phyloP scores from a whole-genome alignment of 2,797 vertebrate genomes.

The Scolopax rusticola region DNA sequence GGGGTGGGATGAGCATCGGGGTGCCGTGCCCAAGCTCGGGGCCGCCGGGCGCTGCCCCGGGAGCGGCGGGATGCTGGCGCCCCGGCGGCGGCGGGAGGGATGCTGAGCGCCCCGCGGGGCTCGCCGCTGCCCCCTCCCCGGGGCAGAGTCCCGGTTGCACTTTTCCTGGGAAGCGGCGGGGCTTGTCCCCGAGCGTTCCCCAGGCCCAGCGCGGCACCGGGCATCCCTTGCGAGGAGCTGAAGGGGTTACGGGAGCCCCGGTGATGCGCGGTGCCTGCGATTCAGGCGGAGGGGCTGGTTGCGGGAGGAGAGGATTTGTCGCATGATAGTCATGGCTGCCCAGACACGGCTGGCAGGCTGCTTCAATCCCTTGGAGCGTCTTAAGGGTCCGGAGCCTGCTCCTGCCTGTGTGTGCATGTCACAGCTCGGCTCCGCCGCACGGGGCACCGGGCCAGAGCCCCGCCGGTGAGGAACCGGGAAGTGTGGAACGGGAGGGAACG shows the following conservation, averaged over 20 bases:
- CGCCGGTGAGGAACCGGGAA: neutral
- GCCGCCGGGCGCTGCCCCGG: neutral
- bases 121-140: neutral
- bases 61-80: too few relatives aligned
- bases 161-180: neutral
- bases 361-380: neutral
- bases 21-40: neutral
- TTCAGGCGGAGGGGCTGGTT: neutral
- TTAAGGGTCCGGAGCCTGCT: slow-evolving; percentile 15
- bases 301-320: neutral
- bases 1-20: neutral
- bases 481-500: neutral
- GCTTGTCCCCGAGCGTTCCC: neutral
- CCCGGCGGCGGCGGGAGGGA: too few relatives aligned
- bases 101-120: neutral
- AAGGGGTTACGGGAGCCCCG: neutral
- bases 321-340: slow-evolving; percentile 59
- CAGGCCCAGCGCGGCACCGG: neutral
- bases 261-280: neutral
- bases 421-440: neutral
- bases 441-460: neutral
- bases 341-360: neutral
- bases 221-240: neutral
- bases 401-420: neutral
- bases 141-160: neutral